Conservation (phyloP, 2,113 vertebrate genomes). For the Poeciliopsis prolifica region DNA sequence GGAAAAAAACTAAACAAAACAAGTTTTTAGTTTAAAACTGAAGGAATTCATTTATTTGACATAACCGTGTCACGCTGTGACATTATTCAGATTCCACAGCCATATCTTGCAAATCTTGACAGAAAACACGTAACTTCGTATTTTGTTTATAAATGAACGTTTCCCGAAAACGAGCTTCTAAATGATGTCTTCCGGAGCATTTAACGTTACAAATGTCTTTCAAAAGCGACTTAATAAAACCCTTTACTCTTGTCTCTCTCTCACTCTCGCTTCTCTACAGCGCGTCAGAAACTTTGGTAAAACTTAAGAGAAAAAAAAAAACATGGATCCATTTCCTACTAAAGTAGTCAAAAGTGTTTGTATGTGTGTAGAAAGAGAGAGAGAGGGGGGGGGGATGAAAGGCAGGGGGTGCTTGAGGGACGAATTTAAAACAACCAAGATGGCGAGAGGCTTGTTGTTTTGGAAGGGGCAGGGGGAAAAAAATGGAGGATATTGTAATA, state of each 20-base stretch:
- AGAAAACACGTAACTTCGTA: slow-evolving; percentile 26
- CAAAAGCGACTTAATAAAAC: slow-evolving; percentile 75
- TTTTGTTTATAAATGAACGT: slow-evolving; percentile 10
- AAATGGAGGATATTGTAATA: slow-evolving; percentile 99
- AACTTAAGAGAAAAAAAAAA: slow-evolving; percentile 52
- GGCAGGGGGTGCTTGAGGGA: slow-evolving; percentile 64
- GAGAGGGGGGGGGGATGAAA: background rate
- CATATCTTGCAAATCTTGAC: slow-evolving; percentile 4
- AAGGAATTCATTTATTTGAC: background rate
- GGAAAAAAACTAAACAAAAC: background rate
- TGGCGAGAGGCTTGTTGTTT: slow-evolving; percentile 99
- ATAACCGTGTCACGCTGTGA: background rate
- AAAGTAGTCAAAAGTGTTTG: slow-evolving; percentile 49
- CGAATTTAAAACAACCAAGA: slow-evolving; percentile 94
- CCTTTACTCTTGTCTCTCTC: no score
- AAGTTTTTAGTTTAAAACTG: background rate
- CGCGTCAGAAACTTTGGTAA: slow-evolving; percentile 76
- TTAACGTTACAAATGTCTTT: slow-evolving; percentile 12
- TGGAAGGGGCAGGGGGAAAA: slow-evolving; percentile 90
- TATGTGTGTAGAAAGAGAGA: background rate
- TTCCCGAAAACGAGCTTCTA: slow-evolving; percentile 11
- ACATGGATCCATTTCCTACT: slow-evolving; percentile 74
- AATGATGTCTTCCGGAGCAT: slow-evolving; percentile 32
- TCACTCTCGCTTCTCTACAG: slow-evolving; percentile 67
- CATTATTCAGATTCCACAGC: slow-evolving; percentile 38